Percentiles rank a stretch among this genome's conserved stretches.
phyloP scores from a whole-genome alignment of 2,888 invertebrate species.

The Pomacea canaliculata region DNA sequence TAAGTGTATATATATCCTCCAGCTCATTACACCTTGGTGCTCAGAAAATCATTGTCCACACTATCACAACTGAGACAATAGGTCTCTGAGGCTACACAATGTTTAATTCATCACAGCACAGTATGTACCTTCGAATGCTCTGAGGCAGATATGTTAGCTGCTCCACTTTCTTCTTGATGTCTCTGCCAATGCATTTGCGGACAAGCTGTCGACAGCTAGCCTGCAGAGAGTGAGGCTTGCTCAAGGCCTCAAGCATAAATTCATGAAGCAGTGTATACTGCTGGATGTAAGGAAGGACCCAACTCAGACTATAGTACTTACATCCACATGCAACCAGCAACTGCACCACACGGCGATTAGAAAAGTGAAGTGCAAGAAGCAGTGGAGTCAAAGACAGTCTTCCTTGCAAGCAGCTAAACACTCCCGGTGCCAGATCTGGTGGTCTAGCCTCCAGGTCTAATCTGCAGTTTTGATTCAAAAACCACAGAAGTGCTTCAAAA shows the following conservation, averaged over 20 bases:
- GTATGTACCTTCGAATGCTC: conserved; percentile 11
- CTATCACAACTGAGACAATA: no score
- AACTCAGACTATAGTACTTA: neutral
- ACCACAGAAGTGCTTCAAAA: conserved; percentile 10
- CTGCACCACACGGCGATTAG: conserved; percentile 21
- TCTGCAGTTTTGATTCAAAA: conserved; percentile 13
- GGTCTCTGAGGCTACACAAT: no score
- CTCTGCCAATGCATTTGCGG: neutral
- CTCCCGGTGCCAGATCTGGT: conserved; percentile 13
- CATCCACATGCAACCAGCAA: conserved; percentile 13
- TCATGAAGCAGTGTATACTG: conserved; percentile 16
- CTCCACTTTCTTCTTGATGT: conserved; percentile 2
- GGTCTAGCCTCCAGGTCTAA: conserved; percentile 18
- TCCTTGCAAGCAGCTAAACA: conserved; percentile 16
- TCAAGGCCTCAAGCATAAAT: neutral
- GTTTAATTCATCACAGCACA: conserved; percentile 9
- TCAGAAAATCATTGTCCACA: no score
- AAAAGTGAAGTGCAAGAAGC: conserved; percentile 19
- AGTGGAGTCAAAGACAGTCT: conserved; percentile 13
- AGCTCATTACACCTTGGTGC: no score
- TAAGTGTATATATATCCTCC: no score
- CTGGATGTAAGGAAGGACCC: conserved; percentile 13
- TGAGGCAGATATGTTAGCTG: conserved; percentile 3
- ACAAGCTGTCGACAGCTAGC: neutral
- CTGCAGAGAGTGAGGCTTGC: conserved; percentile 8